Evolutionary conservation across 2,888 invertebrate species (phyloP), one percentile per base, ranked within the genome.

Genomic region (Biston betularia): DNA sequence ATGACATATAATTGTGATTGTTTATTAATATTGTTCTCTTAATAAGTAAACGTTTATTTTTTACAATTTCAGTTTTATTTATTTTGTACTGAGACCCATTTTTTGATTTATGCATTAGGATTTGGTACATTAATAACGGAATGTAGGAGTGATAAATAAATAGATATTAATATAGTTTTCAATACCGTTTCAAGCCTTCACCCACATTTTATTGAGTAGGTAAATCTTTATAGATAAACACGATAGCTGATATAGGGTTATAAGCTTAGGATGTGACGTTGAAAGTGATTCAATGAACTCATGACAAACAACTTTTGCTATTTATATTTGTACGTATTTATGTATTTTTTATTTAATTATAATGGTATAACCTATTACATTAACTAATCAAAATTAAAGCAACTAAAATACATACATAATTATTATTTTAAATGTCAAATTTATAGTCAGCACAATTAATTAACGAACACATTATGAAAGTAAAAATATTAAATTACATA

Each of bases 181-280:
- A 54, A 42, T 3, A 34, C 24, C n/a, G 1, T n/a, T 42, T 12
- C 4, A 24, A 40, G 42, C 54, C 54, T 42, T 54, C 40, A 54
- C 54, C 40, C 6, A 54, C 15, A 42, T 54, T 53, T 40, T 10
- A 24, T 40, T 54, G 40, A 54, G 7, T 38, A 54, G 14, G 4
- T n/a, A 52, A 24, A 35, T 8, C 6, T 42, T 40, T 40, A 53
- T 4, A 40, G 38, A 53, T 53, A 53, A 38, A 38, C 10, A 24
- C 10, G 10, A 24, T 46, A 46, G 11, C 33, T 33, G 12, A 33
- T 33, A 46, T 9, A 46, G 14, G 15, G 10, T 46, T 33, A 14
- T 7, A 14, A 49, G 11, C 24, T 33, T 15, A 24, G 24, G 24
- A 3, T 24, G 24, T 24, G 24, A 24, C 24, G 24, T 24, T 24